Evolutionary conservation across 2,113 vertebrate species (phyloP).

Genomic region (Oncorhynchus tshawytscha): DNA sequence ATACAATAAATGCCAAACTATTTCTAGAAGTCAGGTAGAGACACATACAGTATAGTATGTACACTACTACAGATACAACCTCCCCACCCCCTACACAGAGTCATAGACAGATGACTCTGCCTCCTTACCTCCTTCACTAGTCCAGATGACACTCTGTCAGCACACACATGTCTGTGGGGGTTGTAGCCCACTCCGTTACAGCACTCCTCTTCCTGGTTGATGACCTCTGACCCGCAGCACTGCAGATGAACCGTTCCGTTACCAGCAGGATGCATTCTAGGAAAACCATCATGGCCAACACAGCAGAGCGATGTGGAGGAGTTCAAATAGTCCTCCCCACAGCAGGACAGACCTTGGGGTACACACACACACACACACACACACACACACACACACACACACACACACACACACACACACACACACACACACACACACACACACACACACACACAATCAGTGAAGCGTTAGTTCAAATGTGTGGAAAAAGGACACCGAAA

Average conservation of each 20-base stretch:
- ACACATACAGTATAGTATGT: constrained; percentile 15
- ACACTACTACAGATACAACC: background rate
- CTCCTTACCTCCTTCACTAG: too few species aligned
- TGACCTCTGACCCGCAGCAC: constrained; percentile 90
- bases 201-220: constrained; percentile 82
- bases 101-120: background rate
- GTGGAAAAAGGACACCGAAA: too few species aligned
- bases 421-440: constrained; percentile 38
- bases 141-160: constrained; percentile 57
- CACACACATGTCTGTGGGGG: constrained; percentile 86
- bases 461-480: too few species aligned
- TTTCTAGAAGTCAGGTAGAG: constrained; percentile 10
- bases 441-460: background rate
- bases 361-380: constrained; percentile 27
- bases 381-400: too few species aligned
- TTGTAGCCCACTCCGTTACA: constrained; percentile 89
- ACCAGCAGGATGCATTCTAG: constrained; percentile 79
- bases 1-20: too few species aligned
- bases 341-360: constrained; percentile 84
- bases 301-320: constrained; percentile 87
- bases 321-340: constrained; percentile 86
- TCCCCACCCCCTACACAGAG: background rate
- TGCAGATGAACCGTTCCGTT: constrained; percentile 78
- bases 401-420: background rate
- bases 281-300: constrained; percentile 74